Evolutionary conservation across 2,797 vertebrate species (phyloP).

Genomic region (Pempheris klunzingeri): DNA sequence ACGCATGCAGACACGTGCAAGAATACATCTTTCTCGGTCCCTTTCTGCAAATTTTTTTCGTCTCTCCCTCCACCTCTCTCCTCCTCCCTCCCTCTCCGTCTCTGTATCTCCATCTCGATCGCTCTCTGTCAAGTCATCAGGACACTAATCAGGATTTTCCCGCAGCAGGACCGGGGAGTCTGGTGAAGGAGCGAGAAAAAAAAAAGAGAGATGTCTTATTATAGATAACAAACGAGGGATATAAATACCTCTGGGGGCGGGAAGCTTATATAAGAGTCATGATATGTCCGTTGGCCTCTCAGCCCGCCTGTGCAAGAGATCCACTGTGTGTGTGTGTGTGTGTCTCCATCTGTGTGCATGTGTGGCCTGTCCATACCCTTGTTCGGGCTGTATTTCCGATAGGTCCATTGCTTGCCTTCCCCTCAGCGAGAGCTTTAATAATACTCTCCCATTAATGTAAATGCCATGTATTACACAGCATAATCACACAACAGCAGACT

Average conservation of each 20-base stretch:
- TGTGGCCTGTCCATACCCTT: conserved; percentile 7
- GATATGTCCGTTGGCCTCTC: conserved; percentile 67
- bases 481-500: conserved; percentile 29
- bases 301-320: conserved; percentile 16
- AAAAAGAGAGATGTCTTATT: conserved; percentile 77
- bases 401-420: not conserved
- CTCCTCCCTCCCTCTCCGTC: conserved; percentile 11
- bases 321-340: conserved; percentile 24
- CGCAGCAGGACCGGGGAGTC: conserved; percentile 57
- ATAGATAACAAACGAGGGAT: conserved; percentile 81
- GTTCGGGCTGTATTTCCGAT: conserved; percentile 14
- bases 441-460: conserved; percentile 24
- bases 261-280: conserved; percentile 78
- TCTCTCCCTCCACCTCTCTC: not conserved
- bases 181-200: conserved; percentile 46
- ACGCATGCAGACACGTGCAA: conserved; percentile 1
- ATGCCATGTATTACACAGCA: conserved; percentile 12
- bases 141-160: conserved; percentile 77
- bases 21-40: conserved; percentile 42
- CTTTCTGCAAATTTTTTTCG: conserved; percentile 18
- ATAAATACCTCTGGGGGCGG: conserved; percentile 78
- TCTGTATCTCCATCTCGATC: conserved; percentile 59
- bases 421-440: conserved; percentile 4
- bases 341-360: conserved; percentile 17
- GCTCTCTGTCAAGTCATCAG: conserved; percentile 69